These are phyloP conservation scores for Pyrrhosoma nymphula DNA, from an alignment of 2,888 invertebrate genomes.

Conservation along the genomic window DNA sequence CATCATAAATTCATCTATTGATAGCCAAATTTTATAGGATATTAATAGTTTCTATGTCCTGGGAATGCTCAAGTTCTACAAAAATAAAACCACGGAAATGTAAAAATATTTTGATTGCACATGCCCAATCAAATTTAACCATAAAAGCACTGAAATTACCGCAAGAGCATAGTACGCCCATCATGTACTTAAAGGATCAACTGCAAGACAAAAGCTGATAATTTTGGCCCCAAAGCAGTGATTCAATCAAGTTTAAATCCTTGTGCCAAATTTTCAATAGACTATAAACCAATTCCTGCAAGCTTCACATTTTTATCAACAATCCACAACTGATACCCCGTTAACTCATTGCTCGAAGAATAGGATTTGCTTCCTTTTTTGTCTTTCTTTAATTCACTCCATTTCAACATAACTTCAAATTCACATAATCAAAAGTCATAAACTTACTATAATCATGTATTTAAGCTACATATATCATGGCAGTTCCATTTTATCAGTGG, in stretches of 20 bases:
- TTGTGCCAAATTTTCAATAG: not conserved
- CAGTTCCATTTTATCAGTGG: not conserved
- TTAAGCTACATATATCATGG: not conserved
- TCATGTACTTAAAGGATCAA: not conserved
- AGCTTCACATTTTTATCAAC: not conserved
- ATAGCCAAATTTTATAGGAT: not conserved
- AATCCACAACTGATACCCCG: not conserved
- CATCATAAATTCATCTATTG: not conserved
- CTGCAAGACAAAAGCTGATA: not conserved
- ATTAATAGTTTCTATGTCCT: not conserved
- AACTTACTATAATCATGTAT: not conserved
- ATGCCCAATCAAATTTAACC: constrained; percentile 24
- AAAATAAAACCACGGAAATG: not conserved
- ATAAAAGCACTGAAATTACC: not conserved
- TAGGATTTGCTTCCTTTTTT: not conserved
- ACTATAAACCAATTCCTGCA: not conserved
- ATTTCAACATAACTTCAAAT: not conserved
- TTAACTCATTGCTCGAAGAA: not conserved
- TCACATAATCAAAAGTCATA: not conserved
- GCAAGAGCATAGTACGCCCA: not conserved
- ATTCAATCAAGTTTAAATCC: constrained; percentile 29
- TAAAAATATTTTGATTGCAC: constrained; percentile 22
- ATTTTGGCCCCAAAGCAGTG: constrained; percentile 36
- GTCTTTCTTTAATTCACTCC: not conserved
- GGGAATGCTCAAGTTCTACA: not conserved